Evolutionary conservation across 1,140 invertebrate genomes (phyloP).

Genomic region (Holotrichia oblita): DNA sequence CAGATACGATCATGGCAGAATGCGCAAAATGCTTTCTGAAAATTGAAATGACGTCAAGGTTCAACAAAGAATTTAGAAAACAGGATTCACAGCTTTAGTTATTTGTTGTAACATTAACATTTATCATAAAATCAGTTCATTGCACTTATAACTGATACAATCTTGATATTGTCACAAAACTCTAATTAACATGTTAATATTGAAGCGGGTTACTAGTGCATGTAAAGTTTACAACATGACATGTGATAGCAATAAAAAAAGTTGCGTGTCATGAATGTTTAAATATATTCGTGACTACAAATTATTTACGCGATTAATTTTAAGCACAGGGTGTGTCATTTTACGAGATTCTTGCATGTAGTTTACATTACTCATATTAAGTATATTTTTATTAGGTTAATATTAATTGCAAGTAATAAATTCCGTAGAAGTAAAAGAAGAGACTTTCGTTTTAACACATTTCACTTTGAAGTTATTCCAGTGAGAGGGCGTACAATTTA

Average conservation of each 20-base stretch:
- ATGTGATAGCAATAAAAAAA: background rate
- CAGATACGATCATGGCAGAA: constrained; percentile 98
- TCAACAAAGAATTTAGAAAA: too few species aligned
- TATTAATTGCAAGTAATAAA: too few species aligned
- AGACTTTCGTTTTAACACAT: too few species aligned
- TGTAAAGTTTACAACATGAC: background rate
- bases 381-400: background rate
- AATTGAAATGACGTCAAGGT: constrained; percentile 52
- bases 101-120: too few species aligned
- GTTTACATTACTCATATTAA: background rate
- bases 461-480: too few species aligned
- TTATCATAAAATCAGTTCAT: too few species aligned
- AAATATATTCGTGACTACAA: constrained; percentile 3
- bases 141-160: background rate
- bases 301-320: background rate
- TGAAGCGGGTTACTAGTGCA: background rate
- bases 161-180: background rate
- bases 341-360: background rate
- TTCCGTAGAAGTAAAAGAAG: too few species aligned
- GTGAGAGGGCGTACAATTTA: too few species aligned
- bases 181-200: background rate
- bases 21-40: constrained; percentile 94
- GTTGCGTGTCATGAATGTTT: background rate
- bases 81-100: too few species aligned
- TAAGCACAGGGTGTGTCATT: background rate